A percentile compares a stretch with the other conserved stretches of the same genome.
Evolutionary conservation across 2,888 invertebrate species (phyloP).

Genomic region (Taphrorychus bicolor): DNA sequence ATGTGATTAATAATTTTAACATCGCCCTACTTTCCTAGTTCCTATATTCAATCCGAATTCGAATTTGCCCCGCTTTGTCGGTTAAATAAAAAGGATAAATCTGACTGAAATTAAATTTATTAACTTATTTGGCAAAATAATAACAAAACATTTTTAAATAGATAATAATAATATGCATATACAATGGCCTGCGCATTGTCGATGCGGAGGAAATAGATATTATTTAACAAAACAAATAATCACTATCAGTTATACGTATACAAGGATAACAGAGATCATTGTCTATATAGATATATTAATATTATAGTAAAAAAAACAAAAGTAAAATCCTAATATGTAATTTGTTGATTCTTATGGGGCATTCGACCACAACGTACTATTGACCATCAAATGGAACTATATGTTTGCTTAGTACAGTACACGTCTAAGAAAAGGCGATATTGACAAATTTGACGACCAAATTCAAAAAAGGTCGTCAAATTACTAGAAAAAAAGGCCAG

Average conservation of each 20-base stretch:
- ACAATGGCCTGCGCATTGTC: slow-evolving; percentile 19
- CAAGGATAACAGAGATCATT: slow-evolving; percentile 27
- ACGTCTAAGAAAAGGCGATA: neutral
- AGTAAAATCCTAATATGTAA: no score
- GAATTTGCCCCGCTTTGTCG: neutral
- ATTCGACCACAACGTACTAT: no score
- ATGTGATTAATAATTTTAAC: no score
- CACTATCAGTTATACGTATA: slow-evolving; percentile 19
- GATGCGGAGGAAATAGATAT: slow-evolving; percentile 9
- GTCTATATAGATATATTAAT: slow-evolving; percentile 12
- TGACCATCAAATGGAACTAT: no score
- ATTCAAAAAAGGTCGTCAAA: slow-evolving; percentile 2
- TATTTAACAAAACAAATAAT: slow-evolving; percentile 24
- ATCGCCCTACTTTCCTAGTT: no score
- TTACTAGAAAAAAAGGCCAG: slow-evolving; percentile 19
- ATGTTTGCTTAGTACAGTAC: no score
- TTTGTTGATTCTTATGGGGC: no score
- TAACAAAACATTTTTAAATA: slow-evolving; percentile 17
- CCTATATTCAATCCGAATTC: no score
- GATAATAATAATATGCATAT: slow-evolving; percentile 18
- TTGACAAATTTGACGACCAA: neutral
- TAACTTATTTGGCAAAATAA: slow-evolving; percentile 23
- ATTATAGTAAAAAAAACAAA: no score
- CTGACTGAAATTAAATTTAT: slow-evolving; percentile 20
- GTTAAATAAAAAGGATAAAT: neutral